Conservation (phyloP, 2,888 invertebrate genomes). For the Pseudococcus longispinus region DNA sequence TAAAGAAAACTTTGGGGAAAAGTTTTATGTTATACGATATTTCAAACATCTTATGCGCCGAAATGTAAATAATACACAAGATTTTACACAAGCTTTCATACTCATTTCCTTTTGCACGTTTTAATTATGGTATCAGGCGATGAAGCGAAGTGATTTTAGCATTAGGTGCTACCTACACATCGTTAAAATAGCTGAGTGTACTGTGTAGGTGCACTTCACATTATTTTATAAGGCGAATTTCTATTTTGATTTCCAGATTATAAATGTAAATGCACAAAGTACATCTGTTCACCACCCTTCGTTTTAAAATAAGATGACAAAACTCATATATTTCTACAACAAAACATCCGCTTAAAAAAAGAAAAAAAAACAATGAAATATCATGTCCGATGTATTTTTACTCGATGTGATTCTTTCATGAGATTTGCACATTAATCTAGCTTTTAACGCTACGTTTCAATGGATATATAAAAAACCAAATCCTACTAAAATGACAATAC, state of each 20-base stretch:
- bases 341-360: not conserved
- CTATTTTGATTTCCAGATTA: not conserved
- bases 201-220: too few species aligned
- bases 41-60: not conserved
- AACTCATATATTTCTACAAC: not conserved
- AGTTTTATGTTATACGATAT: conserved; percentile 16
- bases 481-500: not conserved
- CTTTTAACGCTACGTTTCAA: not conserved
- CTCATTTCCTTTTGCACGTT: not conserved
- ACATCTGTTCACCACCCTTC: too few species aligned
- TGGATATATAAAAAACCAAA: not conserved
- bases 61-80: not conserved
- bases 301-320: not conserved
- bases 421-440: conserved; percentile 12
- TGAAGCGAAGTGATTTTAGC: not conserved
- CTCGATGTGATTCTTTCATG: not conserved
- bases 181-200: not conserved
- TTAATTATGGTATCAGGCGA: not conserved
- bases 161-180: not conserved
- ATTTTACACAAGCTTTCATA: not conserved
- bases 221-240: not conserved
- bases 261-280: not conserved
- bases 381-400: conserved; percentile 7
- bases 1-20: not conserved
- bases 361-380: conserved; percentile 1